Conservation (phyloP, 1,140 invertebrate genomes). For the Drosophila elegans region DNA sequence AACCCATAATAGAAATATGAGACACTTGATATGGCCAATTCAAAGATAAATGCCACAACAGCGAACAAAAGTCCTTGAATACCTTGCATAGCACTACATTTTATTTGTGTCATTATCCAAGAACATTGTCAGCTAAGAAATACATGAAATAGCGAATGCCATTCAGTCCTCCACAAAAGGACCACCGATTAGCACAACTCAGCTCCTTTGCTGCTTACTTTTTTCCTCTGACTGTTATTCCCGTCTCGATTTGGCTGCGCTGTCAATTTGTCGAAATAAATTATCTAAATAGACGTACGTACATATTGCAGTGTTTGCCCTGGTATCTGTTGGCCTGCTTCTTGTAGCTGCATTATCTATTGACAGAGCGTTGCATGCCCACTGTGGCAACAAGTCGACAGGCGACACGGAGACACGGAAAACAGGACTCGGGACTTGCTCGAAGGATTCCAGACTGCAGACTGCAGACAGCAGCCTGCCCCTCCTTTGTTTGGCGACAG, state of each 20-base stretch:
- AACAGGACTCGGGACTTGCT: neutral
- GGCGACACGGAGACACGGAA: neutral
- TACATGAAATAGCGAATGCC: neutral
- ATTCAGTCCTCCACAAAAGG: neutral
- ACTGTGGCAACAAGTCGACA: slow-evolving; percentile 7
- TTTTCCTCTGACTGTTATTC: neutral
- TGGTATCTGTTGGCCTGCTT: slow-evolving; percentile 23
- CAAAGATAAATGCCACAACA: too few relatives aligned
- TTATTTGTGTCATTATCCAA: too few relatives aligned
- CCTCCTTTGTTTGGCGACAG: slow-evolving; percentile 70
- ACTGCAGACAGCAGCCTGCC: slow-evolving; percentile 23
- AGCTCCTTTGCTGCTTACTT: neutral
- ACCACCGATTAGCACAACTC: neutral
- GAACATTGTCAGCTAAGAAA: too few relatives aligned
- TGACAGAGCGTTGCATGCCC: slow-evolving; percentile 54
- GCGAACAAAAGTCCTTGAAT: too few relatives aligned
- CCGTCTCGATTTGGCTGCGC: neutral
- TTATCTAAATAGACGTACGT: slow-evolving; percentile 30
- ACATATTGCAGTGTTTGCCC: slow-evolving; percentile 43
- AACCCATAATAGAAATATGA: too few relatives aligned
- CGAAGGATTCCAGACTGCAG: neutral
- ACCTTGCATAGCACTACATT: too few relatives aligned
- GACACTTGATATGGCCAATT: too few relatives aligned
- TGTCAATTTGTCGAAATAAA: slow-evolving; percentile 40
- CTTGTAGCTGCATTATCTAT: slow-evolving; percentile 67